Conservation (phyloP, 2,113 vertebrate species). For the Entomyzon cyanotis region DNA sequence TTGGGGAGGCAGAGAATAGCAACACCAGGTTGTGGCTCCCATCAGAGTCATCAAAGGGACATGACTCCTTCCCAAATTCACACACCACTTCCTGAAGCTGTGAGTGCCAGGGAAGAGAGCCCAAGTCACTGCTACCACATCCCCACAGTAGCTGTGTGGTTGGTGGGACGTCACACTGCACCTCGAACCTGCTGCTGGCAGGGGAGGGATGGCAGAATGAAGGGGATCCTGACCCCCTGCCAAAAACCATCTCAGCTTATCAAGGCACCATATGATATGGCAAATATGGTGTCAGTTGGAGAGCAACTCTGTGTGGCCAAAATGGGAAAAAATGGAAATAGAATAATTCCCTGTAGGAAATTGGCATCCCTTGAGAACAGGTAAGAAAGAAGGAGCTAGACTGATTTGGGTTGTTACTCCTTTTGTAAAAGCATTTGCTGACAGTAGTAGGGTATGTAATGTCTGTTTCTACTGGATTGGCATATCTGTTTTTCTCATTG, state of each 20-base stretch:
- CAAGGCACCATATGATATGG: too few relatives aligned
- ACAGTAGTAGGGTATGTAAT: not conserved
- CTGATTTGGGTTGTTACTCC: not conserved
- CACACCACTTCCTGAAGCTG: fast-evolving
- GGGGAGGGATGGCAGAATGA: not conserved
- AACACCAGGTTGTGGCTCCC: not conserved
- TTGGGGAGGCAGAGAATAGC: not conserved
- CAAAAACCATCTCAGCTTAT: not conserved
- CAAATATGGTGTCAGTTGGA: not conserved
- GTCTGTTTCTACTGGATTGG: not conserved
- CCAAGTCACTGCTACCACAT: not conserved
- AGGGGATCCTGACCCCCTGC: not conserved
- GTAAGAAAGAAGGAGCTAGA: not conserved
- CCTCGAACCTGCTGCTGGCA: not conserved
- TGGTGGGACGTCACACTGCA: not conserved
- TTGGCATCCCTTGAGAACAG: not conserved
- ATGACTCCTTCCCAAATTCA: not conserved
- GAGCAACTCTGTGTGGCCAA: not conserved
- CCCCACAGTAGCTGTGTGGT: fast-evolving
- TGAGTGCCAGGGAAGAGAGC: not conserved
- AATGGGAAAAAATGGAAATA: not conserved
- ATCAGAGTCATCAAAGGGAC: not conserved
- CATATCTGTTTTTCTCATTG: not conserved
- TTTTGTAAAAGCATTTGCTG: not conserved
- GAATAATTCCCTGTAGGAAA: not conserved